Percentiles rank a stretch among this genome's conserved stretches.
Evolutionary conservation across 1,140 invertebrate genomes (phyloP).

Genomic region (Apis dorsata): DNA sequence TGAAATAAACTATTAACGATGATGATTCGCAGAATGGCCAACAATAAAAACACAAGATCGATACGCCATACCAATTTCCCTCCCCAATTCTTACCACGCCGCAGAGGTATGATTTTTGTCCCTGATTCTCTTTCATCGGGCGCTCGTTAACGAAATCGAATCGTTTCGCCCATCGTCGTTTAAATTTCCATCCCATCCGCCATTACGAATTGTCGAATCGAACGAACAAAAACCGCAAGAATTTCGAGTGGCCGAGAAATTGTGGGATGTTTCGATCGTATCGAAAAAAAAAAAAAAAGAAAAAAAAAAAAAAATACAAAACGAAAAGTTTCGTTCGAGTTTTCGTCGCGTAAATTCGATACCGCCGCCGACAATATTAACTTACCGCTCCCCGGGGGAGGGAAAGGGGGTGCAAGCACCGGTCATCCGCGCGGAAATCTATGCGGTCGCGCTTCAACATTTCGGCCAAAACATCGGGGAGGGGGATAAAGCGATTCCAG

Average conservation of each 20-base stretch:
- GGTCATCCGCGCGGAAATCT: constrained; percentile 10
- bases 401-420: too few relatives aligned
- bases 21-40: too few relatives aligned
- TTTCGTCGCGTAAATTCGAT: constrained; percentile 24
- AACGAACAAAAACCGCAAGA: neutral
- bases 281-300: neutral
- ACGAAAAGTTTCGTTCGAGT: too few relatives aligned
- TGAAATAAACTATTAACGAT: too few relatives aligned
- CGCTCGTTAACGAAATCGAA: neutral
- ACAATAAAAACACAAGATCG: too few relatives aligned
- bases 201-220: neutral
- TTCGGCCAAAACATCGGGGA: neutral
- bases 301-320: neutral
- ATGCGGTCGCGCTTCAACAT: constrained; percentile 32
- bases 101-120: too few relatives aligned
- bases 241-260: neutral
- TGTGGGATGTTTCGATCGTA: neutral
- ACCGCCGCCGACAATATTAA: constrained; percentile 19
- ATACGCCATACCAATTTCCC: too few relatives aligned
- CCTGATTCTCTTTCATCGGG: neutral
- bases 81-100: too few relatives aligned
- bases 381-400: neutral
- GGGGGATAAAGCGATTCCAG: constrained; percentile 26
- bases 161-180: neutral
- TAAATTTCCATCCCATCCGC: neutral